Base-by-base conservation (phyloP, 2,113 vertebrate species). In the Nymphicus hollandicus region DNA sequence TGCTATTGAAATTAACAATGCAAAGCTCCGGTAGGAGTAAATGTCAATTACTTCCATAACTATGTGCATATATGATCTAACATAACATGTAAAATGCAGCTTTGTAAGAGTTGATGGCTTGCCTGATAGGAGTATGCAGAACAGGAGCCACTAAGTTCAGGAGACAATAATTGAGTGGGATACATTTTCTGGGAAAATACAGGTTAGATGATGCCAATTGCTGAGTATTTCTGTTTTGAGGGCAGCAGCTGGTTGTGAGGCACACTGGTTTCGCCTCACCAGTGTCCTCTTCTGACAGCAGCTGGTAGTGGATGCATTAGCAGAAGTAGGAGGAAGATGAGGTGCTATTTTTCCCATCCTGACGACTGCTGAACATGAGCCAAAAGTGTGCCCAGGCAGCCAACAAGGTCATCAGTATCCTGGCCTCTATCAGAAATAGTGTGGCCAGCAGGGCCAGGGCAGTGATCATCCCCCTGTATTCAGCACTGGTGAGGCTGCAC, bases 221-320 rank as follows among this genome's bases (percentile, higher is more conserved):
- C n/a, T 8, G 47, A 39, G 39, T 82, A 81, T 52, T 86, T 81
- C 29, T 81, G 1, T 78, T 78, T 69, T 53, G 44, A 71, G 44
- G 10, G 52, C 46, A 43, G 55, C 39, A 50, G 39, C 1, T 93
- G 79, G 10, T 52, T 37, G 18, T 43, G 64, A 33, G 61, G n/a
- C 35, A 16, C 4, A 1, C 0, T 13, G 6, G 1, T 56, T 56
- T 33, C 0, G 3, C 14, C 18, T 61, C 65, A 74, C 6, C 5
- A 3, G 27, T 49, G 46, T 27, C 16, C 16, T n/a, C 11, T 23
- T 81, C 66, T 86, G 50, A 39, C 1, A 3, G 56, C 55, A 86
- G 50, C 55, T 78, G 41, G 43, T 13, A 56, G 17, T 37, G 47
- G n/a, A 29, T 58, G 37, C n/a, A 17, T 46, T 55, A 33, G 28